These are phyloP conservation scores for Meriones unguiculatus DNA, from an alignment of 2,113 vertebrate species.

Conservation along the genomic window DNA sequence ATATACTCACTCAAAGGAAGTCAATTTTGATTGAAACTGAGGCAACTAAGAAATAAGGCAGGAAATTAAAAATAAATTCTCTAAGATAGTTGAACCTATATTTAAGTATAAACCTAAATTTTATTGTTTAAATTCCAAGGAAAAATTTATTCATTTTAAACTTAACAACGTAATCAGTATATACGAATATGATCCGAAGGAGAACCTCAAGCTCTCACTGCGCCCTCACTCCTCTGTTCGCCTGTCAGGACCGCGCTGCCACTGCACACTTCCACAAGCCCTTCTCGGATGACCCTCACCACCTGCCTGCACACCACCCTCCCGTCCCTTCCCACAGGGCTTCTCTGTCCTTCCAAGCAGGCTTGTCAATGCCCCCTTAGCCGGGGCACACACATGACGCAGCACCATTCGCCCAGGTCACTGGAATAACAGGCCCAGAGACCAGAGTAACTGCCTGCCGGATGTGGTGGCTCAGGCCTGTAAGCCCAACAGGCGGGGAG, in stretches of 20 bases:
- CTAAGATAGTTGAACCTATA: not conserved
- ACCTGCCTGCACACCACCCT: not conserved
- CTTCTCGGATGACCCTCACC: not conserved
- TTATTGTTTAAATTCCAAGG: constrained; percentile 30
- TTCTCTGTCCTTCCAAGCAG: not conserved
- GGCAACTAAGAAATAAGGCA: constrained; percentile 52
- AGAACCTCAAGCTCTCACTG: not conserved
- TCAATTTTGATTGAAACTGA: constrained; percentile 71
- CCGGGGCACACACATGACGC: not conserved
- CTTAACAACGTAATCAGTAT: not conserved
- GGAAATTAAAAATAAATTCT: constrained; percentile 40
- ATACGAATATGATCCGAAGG: not conserved
- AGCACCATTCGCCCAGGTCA: not conserved
- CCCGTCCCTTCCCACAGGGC: not conserved
- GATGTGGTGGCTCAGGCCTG: too few relatives aligned
- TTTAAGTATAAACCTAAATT: not conserved
- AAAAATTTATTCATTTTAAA: constrained; percentile 9
- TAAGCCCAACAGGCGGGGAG: too few relatives aligned
- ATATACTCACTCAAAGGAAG: constrained; percentile 59
- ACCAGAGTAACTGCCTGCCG: not conserved
- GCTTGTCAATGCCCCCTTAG: not conserved
- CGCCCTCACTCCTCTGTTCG: not conserved
- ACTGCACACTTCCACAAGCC: not conserved
- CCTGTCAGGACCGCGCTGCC: not conserved
- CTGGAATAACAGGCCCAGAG: not conserved